Evolutionary conservation across 2,888 invertebrate species (phyloP).

Genomic region (Gastracanthus pulcherrimus): DNA sequence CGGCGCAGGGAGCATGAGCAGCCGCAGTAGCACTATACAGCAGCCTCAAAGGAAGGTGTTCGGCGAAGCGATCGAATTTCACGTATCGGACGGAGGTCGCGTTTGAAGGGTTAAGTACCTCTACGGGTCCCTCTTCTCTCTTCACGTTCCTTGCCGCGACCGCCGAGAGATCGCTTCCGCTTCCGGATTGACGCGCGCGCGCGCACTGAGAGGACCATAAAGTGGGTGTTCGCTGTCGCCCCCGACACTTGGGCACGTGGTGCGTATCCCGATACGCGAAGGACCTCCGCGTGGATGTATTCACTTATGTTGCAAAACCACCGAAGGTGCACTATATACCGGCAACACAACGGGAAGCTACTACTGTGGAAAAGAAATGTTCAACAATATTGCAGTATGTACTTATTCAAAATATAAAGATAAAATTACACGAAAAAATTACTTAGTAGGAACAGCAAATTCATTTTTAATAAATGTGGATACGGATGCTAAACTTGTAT

Average conservation of each 20-base stretch:
- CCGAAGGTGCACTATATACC: neutral
- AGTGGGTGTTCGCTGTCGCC: conserved; percentile 49
- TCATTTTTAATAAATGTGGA: too few relatives aligned
- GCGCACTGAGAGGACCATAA: too few relatives aligned
- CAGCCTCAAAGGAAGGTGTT: conserved; percentile 48
- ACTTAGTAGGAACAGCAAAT: too few relatives aligned
- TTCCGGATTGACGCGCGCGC: conserved; percentile 75
- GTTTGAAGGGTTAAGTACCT: conserved; percentile 72
- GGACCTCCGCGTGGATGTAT: neutral
- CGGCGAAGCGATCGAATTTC: conserved; percentile 68
- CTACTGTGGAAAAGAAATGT: too few relatives aligned
- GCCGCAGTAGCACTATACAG: neutral
- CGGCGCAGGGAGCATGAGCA: neutral
- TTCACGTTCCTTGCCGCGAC: conserved; percentile 57
- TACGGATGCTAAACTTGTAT: too few relatives aligned
- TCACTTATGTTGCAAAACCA: neutral
- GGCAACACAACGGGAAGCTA: too few relatives aligned
- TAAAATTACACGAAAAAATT: too few relatives aligned
- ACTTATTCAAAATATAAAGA: too few relatives aligned
- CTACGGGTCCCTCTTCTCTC: conserved; percentile 45
- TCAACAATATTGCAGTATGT: too few relatives aligned
- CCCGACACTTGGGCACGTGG: conserved; percentile 75
- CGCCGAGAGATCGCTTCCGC: conserved; percentile 72
- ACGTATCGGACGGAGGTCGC: conserved; percentile 15
- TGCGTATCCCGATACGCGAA: conserved; percentile 58